These are phyloP conservation scores for Epinephelus awoara DNA, from an alignment of 2,797 vertebrate genomes.

Conservation along the genomic window DNA sequence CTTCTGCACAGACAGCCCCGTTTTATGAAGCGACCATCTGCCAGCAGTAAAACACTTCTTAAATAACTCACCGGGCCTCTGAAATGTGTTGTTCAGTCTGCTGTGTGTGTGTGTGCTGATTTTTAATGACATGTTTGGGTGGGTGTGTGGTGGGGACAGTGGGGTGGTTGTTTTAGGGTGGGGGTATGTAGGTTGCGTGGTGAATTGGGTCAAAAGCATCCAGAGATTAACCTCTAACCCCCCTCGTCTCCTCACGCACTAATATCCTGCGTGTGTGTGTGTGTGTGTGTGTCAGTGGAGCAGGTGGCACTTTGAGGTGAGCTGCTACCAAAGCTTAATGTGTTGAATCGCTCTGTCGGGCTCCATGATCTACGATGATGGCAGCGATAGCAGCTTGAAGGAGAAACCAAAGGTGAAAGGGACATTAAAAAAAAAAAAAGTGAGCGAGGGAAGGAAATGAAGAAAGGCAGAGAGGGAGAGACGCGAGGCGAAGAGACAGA, in stretches of 20 bases:
- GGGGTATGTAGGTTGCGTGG: conserved; percentile 77
- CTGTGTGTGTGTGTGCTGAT: background rate
- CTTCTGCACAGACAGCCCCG: too few species aligned
- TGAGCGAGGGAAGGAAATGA: background rate
- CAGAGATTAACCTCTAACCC: conserved; percentile 76
- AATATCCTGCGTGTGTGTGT: conserved; percentile 13
- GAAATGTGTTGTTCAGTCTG: background rate
- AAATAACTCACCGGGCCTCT: background rate
- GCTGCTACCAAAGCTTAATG: conserved; percentile 39
- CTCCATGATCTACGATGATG: conserved; percentile 6
- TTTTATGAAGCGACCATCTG: too few species aligned
- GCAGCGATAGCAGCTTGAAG: background rate
- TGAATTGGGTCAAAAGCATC: conserved; percentile 84
- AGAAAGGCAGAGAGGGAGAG: conserved; percentile 1
- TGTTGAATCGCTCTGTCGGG: conserved; percentile 33
- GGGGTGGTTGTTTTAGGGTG: conserved; percentile 10
- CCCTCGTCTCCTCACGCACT: conserved; percentile 37
- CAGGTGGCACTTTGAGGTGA: conserved; percentile 39
- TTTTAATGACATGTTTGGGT: conserved; percentile 34
- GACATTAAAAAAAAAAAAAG: background rate
- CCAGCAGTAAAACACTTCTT: too few species aligned
- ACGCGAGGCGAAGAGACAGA: conserved; percentile 37
- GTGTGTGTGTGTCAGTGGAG: conserved; percentile 22
- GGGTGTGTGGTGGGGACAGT: conserved; percentile 12
- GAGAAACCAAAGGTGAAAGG: conserved; percentile 15